These are phyloP conservation scores for Pangasius macronema DNA, from an alignment of 2,797 vertebrate species.

Conservation along the genomic window DNA sequence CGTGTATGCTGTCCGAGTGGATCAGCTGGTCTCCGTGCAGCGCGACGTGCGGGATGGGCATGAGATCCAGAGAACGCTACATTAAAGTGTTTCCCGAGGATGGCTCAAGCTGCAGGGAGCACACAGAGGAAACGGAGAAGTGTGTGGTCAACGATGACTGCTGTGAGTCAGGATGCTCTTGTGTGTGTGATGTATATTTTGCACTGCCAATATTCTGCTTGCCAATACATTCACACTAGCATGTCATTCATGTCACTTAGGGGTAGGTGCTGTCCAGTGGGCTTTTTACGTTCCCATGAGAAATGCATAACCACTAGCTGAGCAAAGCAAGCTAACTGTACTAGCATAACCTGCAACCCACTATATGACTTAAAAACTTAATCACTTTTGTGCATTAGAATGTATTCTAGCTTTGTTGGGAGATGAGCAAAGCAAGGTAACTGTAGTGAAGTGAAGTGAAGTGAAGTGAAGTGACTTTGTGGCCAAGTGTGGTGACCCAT, in stretches of 20 bases:
- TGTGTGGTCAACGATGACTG: conserved; percentile 92
- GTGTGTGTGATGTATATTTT: not conserved
- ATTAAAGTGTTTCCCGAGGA: conserved; percentile 96
- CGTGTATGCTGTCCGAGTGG: conserved; percentile 99
- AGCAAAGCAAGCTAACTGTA: too few species aligned
- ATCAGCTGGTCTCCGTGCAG: conserved; percentile 97
- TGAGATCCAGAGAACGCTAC: conserved; percentile 90
- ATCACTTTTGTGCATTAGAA: not conserved
- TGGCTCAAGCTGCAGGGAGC: conserved; percentile 88
- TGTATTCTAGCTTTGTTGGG: not conserved
- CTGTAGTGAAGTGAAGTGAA: too few species aligned
- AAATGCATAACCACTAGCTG: not conserved
- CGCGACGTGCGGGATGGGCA: conserved; percentile 89
- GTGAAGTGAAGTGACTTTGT: too few species aligned
- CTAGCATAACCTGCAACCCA: not conserved
- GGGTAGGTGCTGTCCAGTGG: not conserved
- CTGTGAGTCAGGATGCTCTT: conserved; percentile 76
- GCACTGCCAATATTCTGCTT: not conserved
- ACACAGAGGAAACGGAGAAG: conserved; percentile 92
- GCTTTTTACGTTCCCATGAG: not conserved
- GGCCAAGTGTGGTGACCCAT: too few species aligned
- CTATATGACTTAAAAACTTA: not conserved
- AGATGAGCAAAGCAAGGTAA: not conserved
- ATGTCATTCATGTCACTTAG: not conserved
- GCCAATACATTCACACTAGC: not conserved